phyloP scores from a whole-genome alignment of 2,888 invertebrate species.

The Lobophora halterata region DNA sequence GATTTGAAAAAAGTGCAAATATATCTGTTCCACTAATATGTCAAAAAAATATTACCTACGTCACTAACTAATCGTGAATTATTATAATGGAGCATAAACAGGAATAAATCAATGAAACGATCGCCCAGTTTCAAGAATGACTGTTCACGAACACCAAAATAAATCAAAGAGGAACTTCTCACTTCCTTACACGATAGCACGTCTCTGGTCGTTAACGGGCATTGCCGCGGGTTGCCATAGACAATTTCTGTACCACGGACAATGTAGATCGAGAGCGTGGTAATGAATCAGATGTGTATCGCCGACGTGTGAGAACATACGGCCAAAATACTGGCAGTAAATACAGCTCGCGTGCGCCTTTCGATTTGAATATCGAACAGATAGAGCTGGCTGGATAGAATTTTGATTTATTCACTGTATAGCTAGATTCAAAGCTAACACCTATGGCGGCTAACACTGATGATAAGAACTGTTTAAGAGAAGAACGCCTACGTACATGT shows the following conservation, averaged over 20 bases:
- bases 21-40: too few relatives aligned
- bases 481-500: too few relatives aligned
- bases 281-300: slow-evolving; percentile 81
- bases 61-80: too few relatives aligned
- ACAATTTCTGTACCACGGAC: slow-evolving; percentile 46
- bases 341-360: slow-evolving; percentile 73
- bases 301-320: slow-evolving; percentile 78
- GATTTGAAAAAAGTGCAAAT: too few relatives aligned
- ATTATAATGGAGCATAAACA: too few relatives aligned
- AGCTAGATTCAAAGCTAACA: too few relatives aligned
- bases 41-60: too few relatives aligned
- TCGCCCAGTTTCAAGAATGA: too few relatives aligned
- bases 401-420: too few relatives aligned
- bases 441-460: too few relatives aligned
- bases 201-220: slow-evolving; percentile 41
- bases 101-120: too few relatives aligned
- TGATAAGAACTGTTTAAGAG: too few relatives aligned
- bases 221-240: slow-evolving; percentile 34
- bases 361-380: slow-evolving; percentile 28
- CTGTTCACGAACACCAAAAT: slow-evolving; percentile 22
- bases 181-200: slow-evolving; percentile 31
- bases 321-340: slow-evolving; percentile 78
- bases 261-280: slow-evolving; percentile 63
- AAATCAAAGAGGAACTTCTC: slow-evolving; percentile 30
- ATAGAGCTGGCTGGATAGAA: slow-evolving; percentile 41